A percentile compares a stretch with the other conserved stretches of the same genome.
Conservation (phyloP, 1,140 invertebrate species). For the Psilanteris sp. region DNA sequence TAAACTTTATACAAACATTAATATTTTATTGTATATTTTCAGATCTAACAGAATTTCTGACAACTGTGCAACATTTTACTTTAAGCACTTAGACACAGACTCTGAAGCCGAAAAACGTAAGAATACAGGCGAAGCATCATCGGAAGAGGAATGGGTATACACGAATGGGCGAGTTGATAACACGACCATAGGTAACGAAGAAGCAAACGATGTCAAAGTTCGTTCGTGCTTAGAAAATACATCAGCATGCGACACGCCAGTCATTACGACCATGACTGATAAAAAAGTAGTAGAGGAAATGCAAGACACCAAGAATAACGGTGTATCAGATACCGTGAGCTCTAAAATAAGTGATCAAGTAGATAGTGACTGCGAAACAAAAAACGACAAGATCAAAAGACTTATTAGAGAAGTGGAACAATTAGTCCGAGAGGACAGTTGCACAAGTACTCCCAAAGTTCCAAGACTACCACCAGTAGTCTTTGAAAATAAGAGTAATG, state of each 20-base stretch:
- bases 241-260: slow-evolving; percentile 29
- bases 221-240: slow-evolving; percentile 69
- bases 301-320: slow-evolving; percentile 24
- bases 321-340: slow-evolving; percentile 25
- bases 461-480: slow-evolving; percentile 79
- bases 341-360: slow-evolving; percentile 56
- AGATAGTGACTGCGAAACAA: slow-evolving; percentile 77
- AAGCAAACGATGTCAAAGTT: slow-evolving; percentile 69
- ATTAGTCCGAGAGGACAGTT: slow-evolving; percentile 82
- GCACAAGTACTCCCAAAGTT: slow-evolving; percentile 73
- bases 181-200: slow-evolving; percentile 53
- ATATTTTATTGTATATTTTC: too few relatives aligned
- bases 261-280: slow-evolving; percentile 15
- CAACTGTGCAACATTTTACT: slow-evolving; percentile 90
- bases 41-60: slow-evolving; percentile 87
- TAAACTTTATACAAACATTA: too few relatives aligned
- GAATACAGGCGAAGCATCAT: too few relatives aligned
- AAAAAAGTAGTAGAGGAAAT: slow-evolving; percentile 18
- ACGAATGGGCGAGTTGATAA: slow-evolving; percentile 76
- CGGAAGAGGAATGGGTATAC: slow-evolving; percentile 87
- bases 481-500: slow-evolving; percentile 75
- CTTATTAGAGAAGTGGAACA: slow-evolving; percentile 86
- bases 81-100: slow-evolving; percentile 90
- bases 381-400: slow-evolving; percentile 81
- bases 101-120: slow-evolving; percentile 82